Conservation (phyloP, 2,113 vertebrate genomes). For the Pedionomus torquatus region DNA sequence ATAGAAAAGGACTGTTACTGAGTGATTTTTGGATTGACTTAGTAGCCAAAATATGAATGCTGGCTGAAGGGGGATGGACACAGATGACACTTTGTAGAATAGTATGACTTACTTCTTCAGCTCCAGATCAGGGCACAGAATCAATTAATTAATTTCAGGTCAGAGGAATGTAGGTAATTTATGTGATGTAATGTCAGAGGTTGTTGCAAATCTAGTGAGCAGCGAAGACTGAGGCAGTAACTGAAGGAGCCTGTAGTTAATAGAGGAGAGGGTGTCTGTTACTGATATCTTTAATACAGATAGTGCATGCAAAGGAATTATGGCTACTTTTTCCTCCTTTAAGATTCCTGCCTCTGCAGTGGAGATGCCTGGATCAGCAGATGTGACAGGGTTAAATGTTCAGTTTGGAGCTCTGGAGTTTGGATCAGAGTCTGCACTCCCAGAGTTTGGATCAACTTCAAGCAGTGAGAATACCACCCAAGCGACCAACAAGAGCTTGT, state of each 20-base stretch:
- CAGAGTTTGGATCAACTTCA: slow-evolving; percentile 85
- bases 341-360: slow-evolving; percentile 94
- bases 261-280: not conserved
- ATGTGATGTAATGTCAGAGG: not conserved
- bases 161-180: not conserved
- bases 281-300: not conserved
- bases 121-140: not conserved
- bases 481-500: slow-evolving; percentile 85
- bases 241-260: not conserved
- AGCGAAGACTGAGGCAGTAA: not conserved
- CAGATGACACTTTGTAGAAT: not conserved
- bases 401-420: slow-evolving; percentile 97
- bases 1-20: not conserved
- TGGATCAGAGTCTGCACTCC: slow-evolving; percentile 87
- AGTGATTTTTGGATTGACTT: not conserved
- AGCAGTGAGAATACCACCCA: slow-evolving; percentile 78
- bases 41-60: not conserved
- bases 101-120: not conserved
- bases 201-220: not conserved
- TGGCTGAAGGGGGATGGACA: not conserved
- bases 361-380: slow-evolving; percentile 94
- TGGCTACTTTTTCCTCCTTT: not conserved
- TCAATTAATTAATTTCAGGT: not conserved
- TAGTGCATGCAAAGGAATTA: not conserved
- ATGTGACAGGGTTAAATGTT: slow-evolving; percentile 90